Evolutionary conservation across 2,888 invertebrate species (phyloP).

Genomic region (Ormia ochracea): DNA sequence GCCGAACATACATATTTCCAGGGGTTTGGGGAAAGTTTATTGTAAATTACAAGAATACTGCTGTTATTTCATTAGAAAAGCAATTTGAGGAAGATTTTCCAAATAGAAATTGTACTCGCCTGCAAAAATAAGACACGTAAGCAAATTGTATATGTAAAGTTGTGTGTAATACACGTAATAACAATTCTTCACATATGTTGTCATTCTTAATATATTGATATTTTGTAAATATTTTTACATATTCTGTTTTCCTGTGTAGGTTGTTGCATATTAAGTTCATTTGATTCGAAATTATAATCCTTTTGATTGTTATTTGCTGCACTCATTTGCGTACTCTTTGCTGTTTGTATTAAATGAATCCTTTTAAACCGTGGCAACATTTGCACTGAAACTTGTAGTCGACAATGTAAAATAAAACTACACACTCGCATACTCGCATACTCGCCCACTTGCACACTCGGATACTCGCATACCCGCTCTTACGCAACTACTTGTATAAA

Average conservation of each 20-base stretch:
- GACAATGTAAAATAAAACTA: constrained; percentile 65
- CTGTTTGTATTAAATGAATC: constrained; percentile 60
- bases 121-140: constrained; percentile 22
- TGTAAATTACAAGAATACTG: constrained; percentile 23
- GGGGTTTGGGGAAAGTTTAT: not conserved
- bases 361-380: constrained; percentile 73
- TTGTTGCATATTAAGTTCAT: constrained; percentile 68
- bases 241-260: not conserved
- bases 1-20: not conserved
- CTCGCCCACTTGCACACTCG: not conserved
- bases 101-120: constrained; percentile 14
- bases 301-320: constrained; percentile 40
- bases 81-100: constrained; percentile 41
- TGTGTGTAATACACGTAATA: constrained; percentile 59
- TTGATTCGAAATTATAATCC: constrained; percentile 54
- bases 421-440: constrained; percentile 1
- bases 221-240: constrained; percentile 8
- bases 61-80: constrained; percentile 40
- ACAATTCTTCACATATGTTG: constrained; percentile 59
- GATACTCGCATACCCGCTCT: no score
- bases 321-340: constrained; percentile 40
- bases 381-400: constrained; percentile 73
- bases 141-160: constrained; percentile 39
- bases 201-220: constrained; percentile 48
- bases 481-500: not conserved